Conservation (phyloP, 2,888 invertebrate genomes). For the Leptothorax acervorum region DNA sequence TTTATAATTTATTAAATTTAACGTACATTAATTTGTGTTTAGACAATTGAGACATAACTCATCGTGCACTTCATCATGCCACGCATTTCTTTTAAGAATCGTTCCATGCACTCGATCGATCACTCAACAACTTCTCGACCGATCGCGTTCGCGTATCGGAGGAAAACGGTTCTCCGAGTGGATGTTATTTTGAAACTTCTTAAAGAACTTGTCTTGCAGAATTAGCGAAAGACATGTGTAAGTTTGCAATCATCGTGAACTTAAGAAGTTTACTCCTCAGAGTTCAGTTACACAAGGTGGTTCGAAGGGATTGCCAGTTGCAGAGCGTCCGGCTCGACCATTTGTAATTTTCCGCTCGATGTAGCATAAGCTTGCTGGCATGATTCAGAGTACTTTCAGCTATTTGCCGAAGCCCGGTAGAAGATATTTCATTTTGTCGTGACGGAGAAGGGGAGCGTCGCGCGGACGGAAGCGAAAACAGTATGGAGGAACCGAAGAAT, state of each 20-base stretch:
- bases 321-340: slow-evolving; percentile 72
- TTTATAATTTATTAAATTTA: background rate
- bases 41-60: background rate
- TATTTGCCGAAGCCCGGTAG: slow-evolving; percentile 72
- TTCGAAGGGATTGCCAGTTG: slow-evolving; percentile 71
- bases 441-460: slow-evolving; percentile 29
- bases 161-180: background rate
- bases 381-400: slow-evolving; percentile 76
- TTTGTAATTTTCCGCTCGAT: slow-evolving; percentile 82
- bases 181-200: slow-evolving; percentile 28
- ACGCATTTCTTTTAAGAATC: background rate
- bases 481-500: slow-evolving; percentile 53
- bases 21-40: background rate
- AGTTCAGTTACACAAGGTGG: slow-evolving; percentile 61
- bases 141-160: slow-evolving; percentile 17
- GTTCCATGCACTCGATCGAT: slow-evolving; percentile 28
- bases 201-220: slow-evolving; percentile 31
- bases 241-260: slow-evolving; percentile 48
- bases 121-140: slow-evolving; percentile 23
- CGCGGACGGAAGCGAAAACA: slow-evolving; percentile 49
- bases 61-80: background rate
- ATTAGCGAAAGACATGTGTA: slow-evolving; percentile 41
- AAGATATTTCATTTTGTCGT: slow-evolving; percentile 71
- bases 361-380: slow-evolving; percentile 78
- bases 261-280: slow-evolving; percentile 63